A percentile compares a stretch with the other conserved stretches of the same genome.
Evolutionary conservation across 1,140 invertebrate genomes (phyloP).

Genomic region (Ceratosolen solmsi): DNA sequence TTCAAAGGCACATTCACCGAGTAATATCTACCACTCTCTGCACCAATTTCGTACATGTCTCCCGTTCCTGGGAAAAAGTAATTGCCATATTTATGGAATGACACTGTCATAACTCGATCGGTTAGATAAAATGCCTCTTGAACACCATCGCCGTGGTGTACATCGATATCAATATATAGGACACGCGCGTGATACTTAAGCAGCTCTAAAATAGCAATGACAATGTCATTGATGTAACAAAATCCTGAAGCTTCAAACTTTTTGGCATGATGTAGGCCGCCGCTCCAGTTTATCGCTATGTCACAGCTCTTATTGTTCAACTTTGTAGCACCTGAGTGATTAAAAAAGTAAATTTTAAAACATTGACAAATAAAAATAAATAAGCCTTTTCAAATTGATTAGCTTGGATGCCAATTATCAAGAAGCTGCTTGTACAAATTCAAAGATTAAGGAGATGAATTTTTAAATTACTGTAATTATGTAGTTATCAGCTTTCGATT

Average conservation of each 20-base stretch:
- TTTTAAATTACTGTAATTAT: too few relatives aligned
- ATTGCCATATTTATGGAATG: constrained; percentile 99
- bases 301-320: constrained; percentile 95
- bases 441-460: too few relatives aligned
- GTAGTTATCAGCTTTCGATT: too few relatives aligned
- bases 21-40: constrained; percentile 94
- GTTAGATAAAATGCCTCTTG: constrained; percentile 99
- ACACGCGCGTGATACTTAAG: constrained; percentile 96
- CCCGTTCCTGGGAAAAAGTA: constrained; percentile 99
- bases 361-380: background rate
- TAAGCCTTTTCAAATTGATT: constrained; percentile 4
- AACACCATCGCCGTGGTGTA: constrained; percentile 99
- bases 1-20: constrained; percentile 97
- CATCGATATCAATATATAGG: constrained; percentile 99
- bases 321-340: constrained; percentile 83
- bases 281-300: constrained; percentile 99
- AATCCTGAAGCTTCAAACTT: constrained; percentile 99
- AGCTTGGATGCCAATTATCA: too few relatives aligned
- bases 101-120: constrained; percentile 99
- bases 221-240: constrained; percentile 99
- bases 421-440: too few relatives aligned
- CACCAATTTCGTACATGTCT: constrained; percentile 98
- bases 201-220: constrained; percentile 97
- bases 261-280: constrained; percentile 99
- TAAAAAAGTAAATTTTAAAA: background rate